Conservation (phyloP, 2,888 invertebrate genomes). For the Phyto melanocephala region DNA sequence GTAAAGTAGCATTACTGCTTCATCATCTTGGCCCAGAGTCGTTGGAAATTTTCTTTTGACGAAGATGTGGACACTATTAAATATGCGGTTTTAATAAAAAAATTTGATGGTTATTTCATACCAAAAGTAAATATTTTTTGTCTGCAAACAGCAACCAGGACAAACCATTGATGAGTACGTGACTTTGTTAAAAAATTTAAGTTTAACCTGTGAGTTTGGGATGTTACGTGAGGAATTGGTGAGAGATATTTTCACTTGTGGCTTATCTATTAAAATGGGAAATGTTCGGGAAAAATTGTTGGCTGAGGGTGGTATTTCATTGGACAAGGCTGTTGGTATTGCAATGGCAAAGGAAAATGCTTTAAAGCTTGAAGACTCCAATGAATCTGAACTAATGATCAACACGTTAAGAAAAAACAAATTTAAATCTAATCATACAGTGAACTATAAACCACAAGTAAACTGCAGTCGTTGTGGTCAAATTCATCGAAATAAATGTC, state of each 20-base stretch:
- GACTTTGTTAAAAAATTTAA: not conserved
- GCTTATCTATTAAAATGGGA: not conserved
- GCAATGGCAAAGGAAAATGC: slow-evolving; percentile 1
- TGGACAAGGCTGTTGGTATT: slow-evolving; percentile 2
- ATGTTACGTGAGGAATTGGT: not conserved
- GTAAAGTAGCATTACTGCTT: too few relatives aligned
- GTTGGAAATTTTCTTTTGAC: too few relatives aligned
- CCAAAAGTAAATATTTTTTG: slow-evolving; percentile 33
- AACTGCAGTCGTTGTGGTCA: slow-evolving; percentile 38
- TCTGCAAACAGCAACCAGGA: not conserved
- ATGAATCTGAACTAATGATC: not conserved
- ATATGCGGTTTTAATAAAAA: slow-evolving; percentile 21
- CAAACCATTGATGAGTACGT: not conserved
- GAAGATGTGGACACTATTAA: too few relatives aligned
- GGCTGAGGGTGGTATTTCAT: slow-evolving; percentile 20
- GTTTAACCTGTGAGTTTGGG: not conserved
- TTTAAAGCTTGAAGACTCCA: not conserved
- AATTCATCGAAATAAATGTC: slow-evolving; percentile 49
- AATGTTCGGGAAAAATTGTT: not conserved
- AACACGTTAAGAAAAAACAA: slow-evolving; percentile 4
- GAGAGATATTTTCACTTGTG: not conserved
- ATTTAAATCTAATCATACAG: too few relatives aligned
- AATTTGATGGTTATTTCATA: slow-evolving; percentile 27
- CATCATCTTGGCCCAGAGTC: too few relatives aligned
- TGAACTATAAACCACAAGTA: too few relatives aligned